Conservation (phyloP, 1,140 invertebrate genomes). For the Bicyclus anynana region DNA sequence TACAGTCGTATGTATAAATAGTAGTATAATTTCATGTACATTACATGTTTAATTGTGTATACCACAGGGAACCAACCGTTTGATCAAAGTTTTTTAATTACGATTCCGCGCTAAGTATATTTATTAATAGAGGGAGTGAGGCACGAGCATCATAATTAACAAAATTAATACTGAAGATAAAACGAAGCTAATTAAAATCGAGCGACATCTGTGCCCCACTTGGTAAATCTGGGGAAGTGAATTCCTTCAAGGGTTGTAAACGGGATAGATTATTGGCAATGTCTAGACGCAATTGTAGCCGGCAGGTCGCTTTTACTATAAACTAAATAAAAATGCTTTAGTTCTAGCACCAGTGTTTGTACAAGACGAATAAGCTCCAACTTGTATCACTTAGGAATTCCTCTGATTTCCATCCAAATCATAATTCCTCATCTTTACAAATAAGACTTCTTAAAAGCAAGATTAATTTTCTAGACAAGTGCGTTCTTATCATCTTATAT, state of each 20-base stretch:
- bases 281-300: neutral
- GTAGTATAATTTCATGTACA: too few relatives aligned
- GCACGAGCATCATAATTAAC: conserved; percentile 19
- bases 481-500: too few relatives aligned
- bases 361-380: too few relatives aligned
- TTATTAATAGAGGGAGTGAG: neutral
- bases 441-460: too few relatives aligned
- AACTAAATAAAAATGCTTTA: too few relatives aligned
- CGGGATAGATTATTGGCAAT: neutral
- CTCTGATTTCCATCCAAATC: too few relatives aligned
- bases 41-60: neutral
- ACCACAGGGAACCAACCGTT: neutral
- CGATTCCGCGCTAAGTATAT: neutral
- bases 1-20: too few relatives aligned
- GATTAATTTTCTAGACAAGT: too few relatives aligned
- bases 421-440: too few relatives aligned
- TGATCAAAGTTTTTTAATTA: conserved; percentile 15
- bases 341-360: too few relatives aligned
- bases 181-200: conserved; percentile 21
- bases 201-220: conserved; percentile 15
- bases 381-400: too few relatives aligned
- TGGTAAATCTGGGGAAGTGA: conserved; percentile 4
- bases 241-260: neutral
- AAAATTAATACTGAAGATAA: conserved; percentile 25
- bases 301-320: too few relatives aligned